These are phyloP conservation scores for Pomatorhinus ruficollis DNA, from an alignment of 2,113 vertebrate genomes.

Conservation along the genomic window DNA sequence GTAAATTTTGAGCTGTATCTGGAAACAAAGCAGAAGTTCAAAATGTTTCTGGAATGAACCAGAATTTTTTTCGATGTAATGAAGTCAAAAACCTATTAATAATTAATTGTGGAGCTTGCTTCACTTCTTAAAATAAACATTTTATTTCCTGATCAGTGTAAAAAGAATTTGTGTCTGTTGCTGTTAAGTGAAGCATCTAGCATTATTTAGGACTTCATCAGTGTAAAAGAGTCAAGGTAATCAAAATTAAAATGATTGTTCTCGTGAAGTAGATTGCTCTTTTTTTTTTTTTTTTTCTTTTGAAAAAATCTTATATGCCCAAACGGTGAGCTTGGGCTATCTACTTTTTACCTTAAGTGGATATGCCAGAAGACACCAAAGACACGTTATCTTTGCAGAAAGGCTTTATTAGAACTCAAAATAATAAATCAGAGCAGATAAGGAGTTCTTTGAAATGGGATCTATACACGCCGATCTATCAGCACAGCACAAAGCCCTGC, in stretches of 20 bases:
- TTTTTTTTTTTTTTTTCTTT: no score
- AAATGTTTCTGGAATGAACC: not conserved
- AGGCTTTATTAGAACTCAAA: not conserved
- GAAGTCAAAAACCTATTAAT: not conserved
- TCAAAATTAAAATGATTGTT: not conserved
- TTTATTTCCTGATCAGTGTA: not conserved
- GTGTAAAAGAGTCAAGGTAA: not conserved
- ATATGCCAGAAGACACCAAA: not conserved
- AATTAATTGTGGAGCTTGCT: not conserved
- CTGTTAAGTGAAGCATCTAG: not conserved
- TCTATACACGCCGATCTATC: not conserved
- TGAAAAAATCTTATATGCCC: not conserved
- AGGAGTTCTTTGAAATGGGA: not conserved
- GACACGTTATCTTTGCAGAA: not conserved
- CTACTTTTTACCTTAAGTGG: not conserved
- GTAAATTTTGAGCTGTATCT: not conserved
- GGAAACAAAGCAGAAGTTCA: not conserved
- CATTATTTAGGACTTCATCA: not conserved
- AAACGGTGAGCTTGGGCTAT: not conserved
- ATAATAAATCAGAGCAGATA: slow-evolving; percentile 28
- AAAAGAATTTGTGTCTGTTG: not conserved
- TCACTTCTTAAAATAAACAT: not conserved
- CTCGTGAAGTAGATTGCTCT: not conserved
- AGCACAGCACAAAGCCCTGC: not conserved
- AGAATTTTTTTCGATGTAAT: not conserved